Base-by-base conservation (phyloP, 2,888 invertebrate genomes). In the Elgonia sp. region DNA sequence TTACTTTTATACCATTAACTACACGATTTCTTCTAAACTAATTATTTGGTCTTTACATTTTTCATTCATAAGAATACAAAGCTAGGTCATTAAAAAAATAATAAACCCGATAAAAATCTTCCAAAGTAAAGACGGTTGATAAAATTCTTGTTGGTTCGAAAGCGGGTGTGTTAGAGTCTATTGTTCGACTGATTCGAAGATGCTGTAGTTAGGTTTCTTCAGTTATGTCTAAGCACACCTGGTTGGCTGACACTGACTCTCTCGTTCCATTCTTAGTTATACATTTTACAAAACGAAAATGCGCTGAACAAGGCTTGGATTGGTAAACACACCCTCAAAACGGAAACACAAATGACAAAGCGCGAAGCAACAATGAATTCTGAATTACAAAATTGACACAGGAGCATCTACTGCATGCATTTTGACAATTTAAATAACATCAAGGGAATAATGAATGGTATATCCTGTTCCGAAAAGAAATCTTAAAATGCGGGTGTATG, bases 321-420 rank as follows among this genome's bases (percentile, higher is more conserved):
- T 72, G 67, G 82, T 79, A 81, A 85, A 89, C 91, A 91, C 93
- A 93, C 93, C 93, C 93, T 92, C 93, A 90, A 92, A 89, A 92
- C 92, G 93, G 93, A 93, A 93, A 93, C 92, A 92, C 92, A 91
- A 92, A 93, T 94, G 94, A 94, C 79, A 94, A 93, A 93, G 92
- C 92, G 89, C 90, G 79, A 80, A 62, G 77, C 85, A 88, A 92
- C 92, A 93, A 92, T 92, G 91, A 88, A 84, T 20, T 87, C 85
- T 77, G 90, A 91, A 92, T 92, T 90, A 90, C 77, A 86, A 89
- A 92, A 92, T 93, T 92, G 92, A 80, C 82, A 72, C 86, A 72
- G 84, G 82, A 87, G 84, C 85, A 86, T 87, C 81, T 73, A 89
- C 60, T 81, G 70, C 87, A 57, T 81, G 79, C 77, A 73, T 76